Percentiles rank a stretch among this genome's conserved stretches.
These are phyloP conservation scores for Scartelaos histophorus DNA, from an alignment of 2,113 vertebrate genomes.

Conservation along the genomic window DNA sequence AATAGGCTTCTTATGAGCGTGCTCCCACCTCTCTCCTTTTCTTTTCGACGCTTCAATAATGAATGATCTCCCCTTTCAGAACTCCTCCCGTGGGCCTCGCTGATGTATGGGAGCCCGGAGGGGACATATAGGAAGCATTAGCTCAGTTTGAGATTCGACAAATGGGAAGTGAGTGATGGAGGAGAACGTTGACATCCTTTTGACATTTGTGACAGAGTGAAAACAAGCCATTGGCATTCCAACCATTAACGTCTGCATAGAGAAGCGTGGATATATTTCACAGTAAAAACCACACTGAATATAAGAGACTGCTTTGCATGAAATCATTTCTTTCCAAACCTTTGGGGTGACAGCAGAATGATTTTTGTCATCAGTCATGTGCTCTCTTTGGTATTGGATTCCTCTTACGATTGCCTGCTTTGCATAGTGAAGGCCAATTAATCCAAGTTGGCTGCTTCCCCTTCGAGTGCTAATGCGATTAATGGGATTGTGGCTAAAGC, in stretches of 20 bases:
- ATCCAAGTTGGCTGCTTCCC: conserved; percentile 69
- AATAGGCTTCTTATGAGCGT: conserved; percentile 51
- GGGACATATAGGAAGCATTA: conserved; percentile 62
- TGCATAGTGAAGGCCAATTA: conserved; percentile 77
- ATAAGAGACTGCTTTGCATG: conserved; percentile 10
- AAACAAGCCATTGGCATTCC: conserved; percentile 48
- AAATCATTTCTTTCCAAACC: conserved; percentile 56
- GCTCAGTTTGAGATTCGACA: conserved; percentile 47
- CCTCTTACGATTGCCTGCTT: conserved; percentile 68
- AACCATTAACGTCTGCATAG: conserved; percentile 9
- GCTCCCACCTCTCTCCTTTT: conserved; percentile 29
- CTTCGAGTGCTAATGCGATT: conserved; percentile 75
- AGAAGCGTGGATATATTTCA: conserved; percentile 27
- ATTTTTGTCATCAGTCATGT: conserved; percentile 74
- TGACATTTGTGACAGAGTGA: conserved; percentile 54
- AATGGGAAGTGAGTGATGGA: conserved; percentile 56
- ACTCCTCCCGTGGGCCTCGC: conserved; percentile 53
- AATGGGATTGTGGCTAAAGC: conserved; percentile 73
- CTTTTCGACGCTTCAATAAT: conserved; percentile 71
- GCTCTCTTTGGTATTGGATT: conserved; percentile 70
- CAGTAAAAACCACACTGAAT: conserved; percentile 27
- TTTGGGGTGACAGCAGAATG: conserved; percentile 64
- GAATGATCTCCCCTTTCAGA: conserved; percentile 63
- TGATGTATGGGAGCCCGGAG: conserved; percentile 72
- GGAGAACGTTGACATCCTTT: conserved; percentile 48